These are phyloP conservation scores for Acrobasis repandana DNA, from an alignment of 2,888 invertebrate genomes.

Conservation along the genomic window DNA sequence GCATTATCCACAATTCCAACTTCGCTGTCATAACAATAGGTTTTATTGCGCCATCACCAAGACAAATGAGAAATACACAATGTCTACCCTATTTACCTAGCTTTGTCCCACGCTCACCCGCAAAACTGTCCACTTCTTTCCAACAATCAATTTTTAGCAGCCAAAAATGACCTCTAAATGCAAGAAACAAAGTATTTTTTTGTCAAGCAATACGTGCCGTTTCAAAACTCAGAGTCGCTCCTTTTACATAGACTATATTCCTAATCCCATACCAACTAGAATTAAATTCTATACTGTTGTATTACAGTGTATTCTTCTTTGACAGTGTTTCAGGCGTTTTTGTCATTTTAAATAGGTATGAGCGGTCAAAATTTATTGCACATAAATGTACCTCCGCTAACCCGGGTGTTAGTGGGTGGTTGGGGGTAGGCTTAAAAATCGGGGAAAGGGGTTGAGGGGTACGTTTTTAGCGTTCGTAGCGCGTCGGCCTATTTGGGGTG, in stretches of 20 bases:
- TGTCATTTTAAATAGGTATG: conserved; percentile 65
- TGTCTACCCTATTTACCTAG: conserved; percentile 72
- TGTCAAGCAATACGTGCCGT: conserved; percentile 52
- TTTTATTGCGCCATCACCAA: conserved; percentile 71
- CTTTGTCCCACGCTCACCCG: conserved; percentile 60
- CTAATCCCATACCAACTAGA: conserved; percentile 32
- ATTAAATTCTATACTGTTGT: conserved; percentile 32
- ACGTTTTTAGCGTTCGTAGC: conserved; percentile 80
- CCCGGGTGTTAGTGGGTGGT: conserved; percentile 78
- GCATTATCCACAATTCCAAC: conserved; percentile 12
- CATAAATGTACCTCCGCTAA: conserved; percentile 83
- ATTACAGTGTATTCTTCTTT: conserved; percentile 48
- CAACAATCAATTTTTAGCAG: conserved; percentile 47
- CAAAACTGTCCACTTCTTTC: conserved; percentile 73
- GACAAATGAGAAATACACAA: conserved; percentile 79
- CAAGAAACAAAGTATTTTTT: conserved; percentile 59
- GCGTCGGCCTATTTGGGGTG: conserved; percentile 80
- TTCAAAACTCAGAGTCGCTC: conserved; percentile 71
- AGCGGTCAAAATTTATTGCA: conserved; percentile 82
- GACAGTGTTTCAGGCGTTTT: conserved; percentile 43
- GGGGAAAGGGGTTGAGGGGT: conserved; percentile 75
- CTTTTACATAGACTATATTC: conserved; percentile 69
- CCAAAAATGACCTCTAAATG: conserved; percentile 48
- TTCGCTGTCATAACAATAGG: conserved; percentile 48
- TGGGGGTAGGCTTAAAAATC: conserved; percentile 81